Evolutionary conservation across 2,888 invertebrate species (phyloP), one percentile per base, ranked within the genome.

Genomic region (Lycia hirtaria): DNA sequence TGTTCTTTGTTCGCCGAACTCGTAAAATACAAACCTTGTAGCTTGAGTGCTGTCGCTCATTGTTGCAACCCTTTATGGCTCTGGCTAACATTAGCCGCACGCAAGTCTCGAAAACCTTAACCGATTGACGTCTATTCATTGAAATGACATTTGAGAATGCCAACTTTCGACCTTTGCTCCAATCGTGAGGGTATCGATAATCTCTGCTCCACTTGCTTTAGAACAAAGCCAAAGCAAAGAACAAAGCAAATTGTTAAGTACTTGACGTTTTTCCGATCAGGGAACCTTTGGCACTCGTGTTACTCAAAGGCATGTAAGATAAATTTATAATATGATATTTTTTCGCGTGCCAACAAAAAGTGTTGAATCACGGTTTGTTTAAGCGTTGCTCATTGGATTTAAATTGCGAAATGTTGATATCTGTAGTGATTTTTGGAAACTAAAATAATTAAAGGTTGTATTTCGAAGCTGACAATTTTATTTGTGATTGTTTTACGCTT

Each of bases 181-280:
- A 63, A 64, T 56, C 54, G 50, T 64, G 60, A 67, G 57, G 65
- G 59, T 60, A 57, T 20, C 61, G 60, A 65, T 66, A 74, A 73
- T 71, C 63, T 64, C 56, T 43, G 57, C 64, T 67, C 45, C 53
- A 64, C 57, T 67, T 49, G 52, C 63, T 70, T 59, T 49, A 58
- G 62, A 75, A 76, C 75, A 78, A 79, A 69, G 57, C 64, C 56
- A 60, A n/a, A n/a, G n/a, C n/a, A n/a, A n/a, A n/a, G n/a, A n/a
- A n/a, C n/a, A n/a, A n/a, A n/a, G n/a, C n/a, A n/a, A n/a, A n/a
- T 62, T 68, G 70, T 71, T 56, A 28, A 60, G 37, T 35, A 41
- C 26, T 55, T 43, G 48, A 54, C 56, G 60, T 50, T 59, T 56
- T 49, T 28, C 19, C 48, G 44, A 49, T 53, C 56, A 63, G 57